phyloP scores from a whole-genome alignment of 2,113 vertebrate genomes.

The Porphyrio hochstetteri region DNA sequence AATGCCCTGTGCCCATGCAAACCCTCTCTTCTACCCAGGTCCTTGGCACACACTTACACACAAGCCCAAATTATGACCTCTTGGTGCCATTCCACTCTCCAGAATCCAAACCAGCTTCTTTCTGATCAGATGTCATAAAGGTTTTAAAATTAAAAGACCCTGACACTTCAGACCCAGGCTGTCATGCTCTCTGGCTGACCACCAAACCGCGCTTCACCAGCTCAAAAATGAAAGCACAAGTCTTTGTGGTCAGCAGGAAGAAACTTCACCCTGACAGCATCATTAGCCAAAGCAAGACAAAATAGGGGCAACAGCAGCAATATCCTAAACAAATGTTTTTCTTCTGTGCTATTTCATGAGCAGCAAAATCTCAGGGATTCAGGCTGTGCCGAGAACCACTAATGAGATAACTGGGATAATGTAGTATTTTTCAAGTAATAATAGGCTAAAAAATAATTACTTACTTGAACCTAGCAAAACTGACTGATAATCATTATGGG shows the following conservation, averaged over 20 bases:
- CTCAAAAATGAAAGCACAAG: not conserved
- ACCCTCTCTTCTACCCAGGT: fast-evolving
- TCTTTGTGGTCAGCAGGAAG: not conserved
- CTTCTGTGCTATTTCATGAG: not conserved
- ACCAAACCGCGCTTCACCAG: not conserved
- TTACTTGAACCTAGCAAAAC: not conserved
- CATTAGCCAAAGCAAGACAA: not conserved
- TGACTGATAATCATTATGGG: not conserved
- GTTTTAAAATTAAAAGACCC: not conserved
- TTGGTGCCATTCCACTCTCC: not conserved
- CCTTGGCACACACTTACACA: not conserved
- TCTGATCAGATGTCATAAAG: too few relatives aligned
- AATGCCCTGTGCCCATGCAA: fast-evolving
- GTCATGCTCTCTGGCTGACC: not conserved
- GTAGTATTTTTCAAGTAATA: not conserved
- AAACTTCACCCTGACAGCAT: not conserved
- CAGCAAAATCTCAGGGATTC: not conserved
- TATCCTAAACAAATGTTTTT: not conserved
- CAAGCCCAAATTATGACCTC: not conserved
- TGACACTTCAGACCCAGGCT: not conserved
- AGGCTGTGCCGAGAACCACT: not conserved
- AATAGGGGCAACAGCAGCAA: not conserved
- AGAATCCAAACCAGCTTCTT: not conserved
- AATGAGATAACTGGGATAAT: not conserved
- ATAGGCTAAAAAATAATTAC: not conserved